phyloP scores from a whole-genome alignment of 2,888 invertebrate genomes.

The Watsonalla binaria region DNA sequence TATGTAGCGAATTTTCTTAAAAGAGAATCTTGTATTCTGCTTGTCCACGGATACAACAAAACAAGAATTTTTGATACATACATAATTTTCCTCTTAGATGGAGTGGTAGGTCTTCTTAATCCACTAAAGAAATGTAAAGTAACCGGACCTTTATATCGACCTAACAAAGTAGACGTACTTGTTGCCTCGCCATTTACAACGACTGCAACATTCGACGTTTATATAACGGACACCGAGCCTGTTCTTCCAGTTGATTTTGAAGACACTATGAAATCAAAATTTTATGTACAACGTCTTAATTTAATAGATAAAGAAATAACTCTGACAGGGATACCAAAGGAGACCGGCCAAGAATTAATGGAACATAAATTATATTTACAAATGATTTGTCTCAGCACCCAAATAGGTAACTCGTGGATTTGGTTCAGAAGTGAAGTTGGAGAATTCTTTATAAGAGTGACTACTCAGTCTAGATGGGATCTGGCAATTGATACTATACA shows the following conservation, averaged over 20 bases:
- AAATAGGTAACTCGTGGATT: conserved; percentile 57
- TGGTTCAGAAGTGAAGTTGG: conserved; percentile 63
- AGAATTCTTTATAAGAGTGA: conserved; percentile 62
- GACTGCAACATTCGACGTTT: conserved; percentile 37
- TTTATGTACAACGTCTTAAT: conserved; percentile 52
- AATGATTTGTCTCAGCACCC: conserved; percentile 59
- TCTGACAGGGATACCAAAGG: conserved; percentile 47
- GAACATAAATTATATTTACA: conserved; percentile 59
- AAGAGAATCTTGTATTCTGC: conserved; percentile 48
- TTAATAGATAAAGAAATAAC: conserved; percentile 56
- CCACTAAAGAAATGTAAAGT: conserved; percentile 63
- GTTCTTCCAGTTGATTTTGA: conserved; percentile 45
- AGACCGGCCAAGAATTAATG: conserved; percentile 38
- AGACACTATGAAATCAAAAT: conserved; percentile 34
- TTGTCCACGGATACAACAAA: conserved; percentile 67
- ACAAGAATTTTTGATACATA: conserved; percentile 69
- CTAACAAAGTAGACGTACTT: conserved; percentile 56
- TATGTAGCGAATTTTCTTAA: conserved; percentile 57
- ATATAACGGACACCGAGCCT: conserved; percentile 58
- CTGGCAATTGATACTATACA: conserved; percentile 55
- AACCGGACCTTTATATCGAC: conserved; percentile 58
- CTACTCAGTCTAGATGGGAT: conserved; percentile 64
- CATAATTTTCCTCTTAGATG: conserved; percentile 52
- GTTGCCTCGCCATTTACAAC: conserved; percentile 53
- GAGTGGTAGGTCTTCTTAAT: conserved; percentile 43